phyloP scores from a whole-genome alignment of 2,797 vertebrate species.

The Protonibea diacanthus region DNA sequence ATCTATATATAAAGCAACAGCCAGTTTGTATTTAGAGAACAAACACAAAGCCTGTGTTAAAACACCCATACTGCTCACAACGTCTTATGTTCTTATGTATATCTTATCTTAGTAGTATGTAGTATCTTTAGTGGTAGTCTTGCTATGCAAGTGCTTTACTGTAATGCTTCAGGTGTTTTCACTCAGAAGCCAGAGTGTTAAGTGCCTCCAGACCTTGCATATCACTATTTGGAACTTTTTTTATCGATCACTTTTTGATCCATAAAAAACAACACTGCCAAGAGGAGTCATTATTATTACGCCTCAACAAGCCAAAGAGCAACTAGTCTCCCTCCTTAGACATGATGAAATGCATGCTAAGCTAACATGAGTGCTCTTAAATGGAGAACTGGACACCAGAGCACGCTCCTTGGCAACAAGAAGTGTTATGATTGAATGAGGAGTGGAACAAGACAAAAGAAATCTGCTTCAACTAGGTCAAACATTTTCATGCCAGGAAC shows the following conservation, averaged over 20 bases:
- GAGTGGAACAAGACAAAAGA: constrained; percentile 34
- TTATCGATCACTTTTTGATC: constrained; percentile 50
- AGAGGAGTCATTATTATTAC: constrained; percentile 46
- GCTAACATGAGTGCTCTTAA: constrained; percentile 45
- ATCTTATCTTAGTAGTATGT: background rate
- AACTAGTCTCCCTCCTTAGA: constrained; percentile 34
- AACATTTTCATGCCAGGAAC: constrained; percentile 18
- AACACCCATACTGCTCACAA: constrained; percentile 28
- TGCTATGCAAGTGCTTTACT: constrained; percentile 22
- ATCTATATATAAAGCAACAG: constrained; percentile 1
- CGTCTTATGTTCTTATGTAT: constrained; percentile 17
- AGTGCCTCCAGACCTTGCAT: constrained; percentile 53
- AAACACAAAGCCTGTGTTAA: background rate
- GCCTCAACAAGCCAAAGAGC: constrained; percentile 43
- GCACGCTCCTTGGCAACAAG: constrained; percentile 44
- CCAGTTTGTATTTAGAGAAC: constrained; percentile 7
- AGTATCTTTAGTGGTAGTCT: background rate
- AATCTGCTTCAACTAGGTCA: constrained; percentile 29
- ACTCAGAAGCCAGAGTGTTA: constrained; percentile 47
- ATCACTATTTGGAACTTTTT: constrained; percentile 50
- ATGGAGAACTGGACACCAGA: constrained; percentile 46
- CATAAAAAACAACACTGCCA: constrained; percentile 43
- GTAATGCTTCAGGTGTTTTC: constrained; percentile 44
- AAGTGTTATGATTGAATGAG: constrained; percentile 48
- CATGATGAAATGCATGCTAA: constrained; percentile 55